Percentiles rank a stretch among this genome's conserved stretches.
Conservation (phyloP, 2,113 vertebrate species). For the Forbesichthys agassizii region DNA sequence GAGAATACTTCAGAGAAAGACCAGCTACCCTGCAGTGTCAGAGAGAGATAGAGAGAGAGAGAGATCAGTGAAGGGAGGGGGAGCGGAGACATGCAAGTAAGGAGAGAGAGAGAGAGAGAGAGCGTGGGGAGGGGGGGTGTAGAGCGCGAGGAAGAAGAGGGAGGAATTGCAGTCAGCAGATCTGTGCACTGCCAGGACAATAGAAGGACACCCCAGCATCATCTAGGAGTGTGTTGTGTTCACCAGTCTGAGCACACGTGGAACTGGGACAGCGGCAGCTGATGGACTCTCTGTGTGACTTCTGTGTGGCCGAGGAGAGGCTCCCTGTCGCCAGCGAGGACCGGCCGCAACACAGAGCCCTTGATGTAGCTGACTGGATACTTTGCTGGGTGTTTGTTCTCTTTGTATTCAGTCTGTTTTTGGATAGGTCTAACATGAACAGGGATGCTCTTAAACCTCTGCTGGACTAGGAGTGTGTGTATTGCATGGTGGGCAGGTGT, state of each 20-base stretch:
- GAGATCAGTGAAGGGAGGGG: constrained; percentile 14
- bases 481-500: too few relatives aligned
- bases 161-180: not conserved
- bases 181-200: not conserved
- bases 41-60: constrained; percentile 13
- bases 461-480: too few relatives aligned
- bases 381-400: too few relatives aligned
- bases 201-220: not conserved
- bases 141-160: not conserved
- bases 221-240: too few relatives aligned
- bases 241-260: too few relatives aligned
- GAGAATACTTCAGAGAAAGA: constrained; percentile 52
- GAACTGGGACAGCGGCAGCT: too few relatives aligned
- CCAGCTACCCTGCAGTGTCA: constrained; percentile 65
- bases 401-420: too few relatives aligned
- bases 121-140: not conserved
- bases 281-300: not conserved
- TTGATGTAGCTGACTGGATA: too few relatives aligned
- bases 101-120: constrained; percentile 1
- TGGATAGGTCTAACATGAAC: too few relatives aligned
- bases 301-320: not conserved
- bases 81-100: not conserved
- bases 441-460: too few relatives aligned
- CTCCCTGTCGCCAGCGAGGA: too few relatives aligned
- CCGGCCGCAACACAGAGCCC: too few relatives aligned